Evolutionary conservation across 1,140 invertebrate genomes (phyloP).

Genomic region (Campoletis sonorensis): DNA sequence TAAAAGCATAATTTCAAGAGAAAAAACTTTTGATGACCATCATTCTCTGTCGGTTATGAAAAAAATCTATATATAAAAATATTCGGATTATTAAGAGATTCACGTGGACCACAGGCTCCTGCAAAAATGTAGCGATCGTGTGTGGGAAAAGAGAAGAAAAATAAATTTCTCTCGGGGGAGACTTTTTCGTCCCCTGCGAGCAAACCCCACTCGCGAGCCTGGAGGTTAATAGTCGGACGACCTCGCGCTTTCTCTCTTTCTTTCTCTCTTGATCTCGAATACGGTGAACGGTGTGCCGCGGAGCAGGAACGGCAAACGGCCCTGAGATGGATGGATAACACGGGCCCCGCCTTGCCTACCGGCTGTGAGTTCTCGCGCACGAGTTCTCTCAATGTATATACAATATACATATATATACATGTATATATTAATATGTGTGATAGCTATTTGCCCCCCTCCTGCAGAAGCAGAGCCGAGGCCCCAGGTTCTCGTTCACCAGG

Average conservation of each 20-base stretch:
- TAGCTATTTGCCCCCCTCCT: neutral
- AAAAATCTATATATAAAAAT: neutral
- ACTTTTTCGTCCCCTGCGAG: neutral
- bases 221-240: constrained; percentile 54
- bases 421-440: neutral
- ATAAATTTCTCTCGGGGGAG: constrained; percentile 51
- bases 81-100: neutral
- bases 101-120: neutral
- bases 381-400: constrained; percentile 30
- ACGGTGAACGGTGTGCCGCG: constrained; percentile 42
- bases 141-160: constrained; percentile 22
- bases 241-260: constrained; percentile 30
- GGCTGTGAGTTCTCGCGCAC: constrained; percentile 16
- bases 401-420: neutral
- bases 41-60: too few species aligned
- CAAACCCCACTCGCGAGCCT: constrained; percentile 38
- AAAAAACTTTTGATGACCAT: too few species aligned
- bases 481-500: constrained; percentile 1
- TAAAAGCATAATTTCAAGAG: too few species aligned
- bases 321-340: constrained; percentile 52
- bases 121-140: constrained; percentile 1
- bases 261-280: constrained; percentile 26
- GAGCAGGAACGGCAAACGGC: constrained; percentile 46
- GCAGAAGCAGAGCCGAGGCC: neutral
- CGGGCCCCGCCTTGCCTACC: constrained; percentile 51